Evolutionary conservation across 1,140 invertebrate species (phyloP), one percentile per base, ranked within the genome.

Genomic region (Tetragonula clypearis): DNA sequence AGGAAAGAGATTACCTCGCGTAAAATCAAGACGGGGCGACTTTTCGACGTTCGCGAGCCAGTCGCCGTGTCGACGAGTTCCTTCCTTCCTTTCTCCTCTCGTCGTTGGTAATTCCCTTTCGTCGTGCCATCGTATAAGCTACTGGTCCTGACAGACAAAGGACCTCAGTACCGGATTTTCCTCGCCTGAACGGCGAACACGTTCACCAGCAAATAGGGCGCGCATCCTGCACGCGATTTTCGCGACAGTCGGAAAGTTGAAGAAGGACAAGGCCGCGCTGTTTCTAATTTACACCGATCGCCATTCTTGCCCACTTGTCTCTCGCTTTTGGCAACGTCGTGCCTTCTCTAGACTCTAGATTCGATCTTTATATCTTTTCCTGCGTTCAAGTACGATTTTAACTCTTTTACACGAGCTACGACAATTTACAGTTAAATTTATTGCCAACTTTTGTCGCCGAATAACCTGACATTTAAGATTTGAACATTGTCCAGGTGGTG

Each of bases 1-100:
- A 79, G 78, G 79, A 86, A 89, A 71, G 81, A 84, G 85, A 89
- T 89, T 89, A 89, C 85, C 58, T 87, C 85, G 78, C 79, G 74
- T 89, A 89, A 89, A 89, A 88, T 87, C 78, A 80, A 49, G 78
- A 35, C 78, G 53, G 53, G 65, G 65, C 74, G 85, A 89, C 73
- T 89, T 89, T 89, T 89, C 85, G 85, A 82, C 85, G 85, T 89
- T 87, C 81, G 78, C 88, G 87, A 78, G 75, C 56, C 80, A 56
- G 74, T 76, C 72, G 77, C 80, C 84, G 86, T 30, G 75, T 78
- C 88, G 87, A 86, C 84, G 53, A 88, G 87, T 88, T 88, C 84
- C 75, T 89, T 88, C 84, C 83, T 88, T 60, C 84, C 56, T 58
- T 58, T 26, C 65, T 88, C 23, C 72, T 89, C 88, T 88, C 87